Conservation (phyloP, 2,797 vertebrate genomes). For the Geotrypetes seraphini region DNA sequence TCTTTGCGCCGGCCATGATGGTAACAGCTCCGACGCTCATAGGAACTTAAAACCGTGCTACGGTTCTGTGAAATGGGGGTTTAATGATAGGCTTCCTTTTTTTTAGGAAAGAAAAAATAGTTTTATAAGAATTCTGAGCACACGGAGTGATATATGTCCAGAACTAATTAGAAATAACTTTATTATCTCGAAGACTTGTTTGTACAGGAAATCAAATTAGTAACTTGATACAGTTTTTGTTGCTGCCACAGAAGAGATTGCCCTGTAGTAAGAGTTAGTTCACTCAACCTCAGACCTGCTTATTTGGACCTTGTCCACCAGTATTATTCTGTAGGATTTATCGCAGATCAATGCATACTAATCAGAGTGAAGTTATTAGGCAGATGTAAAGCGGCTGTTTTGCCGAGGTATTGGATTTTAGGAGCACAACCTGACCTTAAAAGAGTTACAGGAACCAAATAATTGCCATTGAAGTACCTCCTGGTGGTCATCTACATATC, state of each 20-base stretch:
- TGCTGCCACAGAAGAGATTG: not conserved
- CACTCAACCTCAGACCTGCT: not conserved
- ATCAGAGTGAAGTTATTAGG: slow-evolving; percentile 33
- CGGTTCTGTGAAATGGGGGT: too few species aligned
- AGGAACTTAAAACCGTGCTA: too few species aligned
- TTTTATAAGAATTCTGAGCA: not conserved
- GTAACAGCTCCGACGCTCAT: too few species aligned
- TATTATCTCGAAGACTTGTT: too few species aligned
- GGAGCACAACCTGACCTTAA: slow-evolving; percentile 30
- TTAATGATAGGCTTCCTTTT: not conserved
- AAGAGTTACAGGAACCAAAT: slow-evolving; percentile 32
- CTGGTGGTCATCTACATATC: slow-evolving; percentile 40
- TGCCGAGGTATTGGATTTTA: slow-evolving; percentile 24
- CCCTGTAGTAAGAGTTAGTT: slow-evolving; percentile 4
- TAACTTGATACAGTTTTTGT: not conserved
- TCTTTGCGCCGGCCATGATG: too few species aligned
- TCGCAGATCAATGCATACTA: slow-evolving; percentile 26
- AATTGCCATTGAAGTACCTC: slow-evolving; percentile 42
- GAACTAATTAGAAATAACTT: too few species aligned
- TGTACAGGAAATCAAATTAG: not conserved
- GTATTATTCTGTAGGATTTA: slow-evolving; percentile 14
- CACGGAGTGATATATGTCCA: not conserved
- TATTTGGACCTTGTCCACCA: slow-evolving; percentile 6
- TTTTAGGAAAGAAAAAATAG: not conserved
- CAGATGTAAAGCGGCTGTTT: slow-evolving; percentile 13